Evolutionary conservation across 2,888 invertebrate species (phyloP).

Genomic region (Cephus pulcher): DNA sequence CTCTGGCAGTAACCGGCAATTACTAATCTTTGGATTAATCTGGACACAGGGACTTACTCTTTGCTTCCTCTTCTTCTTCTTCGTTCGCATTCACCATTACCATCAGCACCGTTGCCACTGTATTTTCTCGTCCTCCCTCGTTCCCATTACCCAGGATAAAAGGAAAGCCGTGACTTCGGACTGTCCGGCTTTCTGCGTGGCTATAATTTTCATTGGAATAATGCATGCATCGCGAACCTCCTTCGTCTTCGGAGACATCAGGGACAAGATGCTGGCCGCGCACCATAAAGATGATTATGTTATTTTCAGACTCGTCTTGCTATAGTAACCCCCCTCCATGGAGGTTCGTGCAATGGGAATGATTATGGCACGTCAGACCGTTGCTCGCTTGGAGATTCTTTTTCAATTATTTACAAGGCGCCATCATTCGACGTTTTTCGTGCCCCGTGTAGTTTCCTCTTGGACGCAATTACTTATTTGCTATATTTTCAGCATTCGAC

Average conservation of each 20-base stretch:
- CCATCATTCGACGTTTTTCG: not conserved
- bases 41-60: not conserved
- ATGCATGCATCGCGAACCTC: conserved; percentile 1
- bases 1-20: conserved; percentile 1
- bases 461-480: not conserved
- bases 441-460: not conserved
- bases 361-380: not conserved
- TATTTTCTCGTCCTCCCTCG: not conserved
- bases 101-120: not conserved
- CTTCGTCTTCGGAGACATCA: conserved; percentile 4
- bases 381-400: not conserved
- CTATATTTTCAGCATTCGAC: not conserved
- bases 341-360: not conserved
- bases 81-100: not conserved
- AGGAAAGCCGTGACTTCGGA: not conserved
- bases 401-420: not conserved
- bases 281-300: not conserved
- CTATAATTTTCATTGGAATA: conserved; percentile 3
- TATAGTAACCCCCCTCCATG: not conserved
- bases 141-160: not conserved
- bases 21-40: conserved; percentile 10
- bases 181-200: not conserved
- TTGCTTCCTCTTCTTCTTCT: not conserved
- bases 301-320: not conserved
- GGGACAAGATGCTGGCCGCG: not conserved